Percentiles rank a stretch among this genome's conserved stretches.
These are phyloP conservation scores for Diploptera punctata DNA, from an alignment of 2,888 invertebrate species.

Conservation along the genomic window DNA sequence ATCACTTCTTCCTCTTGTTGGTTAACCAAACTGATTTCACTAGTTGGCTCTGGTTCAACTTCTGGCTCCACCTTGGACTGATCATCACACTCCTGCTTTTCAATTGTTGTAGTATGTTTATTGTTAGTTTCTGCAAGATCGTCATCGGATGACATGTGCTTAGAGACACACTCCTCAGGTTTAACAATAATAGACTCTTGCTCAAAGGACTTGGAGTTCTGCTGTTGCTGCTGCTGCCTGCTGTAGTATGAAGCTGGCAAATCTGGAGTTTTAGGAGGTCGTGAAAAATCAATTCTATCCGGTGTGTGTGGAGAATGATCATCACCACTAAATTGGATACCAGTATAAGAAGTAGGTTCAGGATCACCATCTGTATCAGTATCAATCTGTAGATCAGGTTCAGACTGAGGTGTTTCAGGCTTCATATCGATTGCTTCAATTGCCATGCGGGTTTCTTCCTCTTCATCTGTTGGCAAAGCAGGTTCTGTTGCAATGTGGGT, in stretches of 20 bases:
- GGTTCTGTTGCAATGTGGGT: conserved; percentile 55
- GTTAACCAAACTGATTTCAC: neutral
- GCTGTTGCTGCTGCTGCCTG: conserved; percentile 38
- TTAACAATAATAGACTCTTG: neutral
- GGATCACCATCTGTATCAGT: conserved; percentile 83
- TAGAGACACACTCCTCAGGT: neutral
- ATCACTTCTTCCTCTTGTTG: neutral
- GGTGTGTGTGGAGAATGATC: conserved; percentile 58
- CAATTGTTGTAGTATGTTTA: too few species aligned
- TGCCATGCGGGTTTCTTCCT: conserved; percentile 84
- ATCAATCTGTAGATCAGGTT: conserved; percentile 83
- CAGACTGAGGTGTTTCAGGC: conserved; percentile 85
- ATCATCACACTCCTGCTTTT: too few species aligned
- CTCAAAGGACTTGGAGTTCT: conserved; percentile 18
- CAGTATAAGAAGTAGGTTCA: conserved; percentile 60
- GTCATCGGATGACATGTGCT: too few species aligned
- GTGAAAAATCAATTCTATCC: conserved; percentile 59
- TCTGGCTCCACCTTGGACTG: too few species aligned
- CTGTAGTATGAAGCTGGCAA: conserved; percentile 61
- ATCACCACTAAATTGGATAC: conserved; percentile 55
- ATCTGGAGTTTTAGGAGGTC: conserved; percentile 63
- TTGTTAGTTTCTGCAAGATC: neutral
- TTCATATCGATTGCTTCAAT: conserved; percentile 82
- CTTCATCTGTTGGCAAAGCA: conserved; percentile 71
- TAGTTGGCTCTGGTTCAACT: neutral